A percentile compares a stretch with the other conserved stretches of the same genome.
Evolutionary conservation across 2,797 vertebrate genomes (phyloP).

Genomic region (Miichthys miiuy): DNA sequence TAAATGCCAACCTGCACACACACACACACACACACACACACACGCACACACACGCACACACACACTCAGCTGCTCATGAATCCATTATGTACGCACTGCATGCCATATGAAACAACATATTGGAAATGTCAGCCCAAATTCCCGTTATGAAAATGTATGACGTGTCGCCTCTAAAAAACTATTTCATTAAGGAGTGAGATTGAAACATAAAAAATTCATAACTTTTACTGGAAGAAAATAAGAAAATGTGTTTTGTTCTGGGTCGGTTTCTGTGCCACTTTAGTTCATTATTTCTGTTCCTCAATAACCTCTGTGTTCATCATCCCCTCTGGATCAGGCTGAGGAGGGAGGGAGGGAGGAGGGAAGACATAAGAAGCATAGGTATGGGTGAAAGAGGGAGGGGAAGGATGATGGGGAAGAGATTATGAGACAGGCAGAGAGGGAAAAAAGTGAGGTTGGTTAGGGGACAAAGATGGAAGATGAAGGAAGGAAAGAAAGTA

Average conservation of each 20-base stretch:
- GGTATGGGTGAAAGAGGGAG: no score
- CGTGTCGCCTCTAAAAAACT: slow-evolving; percentile 54
- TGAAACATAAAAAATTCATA: slow-evolving; percentile 81
- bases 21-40: slow-evolving; percentile 23
- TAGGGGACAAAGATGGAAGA: no score
- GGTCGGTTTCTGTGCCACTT: slow-evolving; percentile 49
- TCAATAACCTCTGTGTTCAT: slow-evolving; percentile 57
- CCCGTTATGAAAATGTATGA: slow-evolving; percentile 64
- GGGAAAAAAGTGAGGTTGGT: no score
- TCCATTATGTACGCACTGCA: slow-evolving; percentile 58
- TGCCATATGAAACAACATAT: slow-evolving; percentile 59
- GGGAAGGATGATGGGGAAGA: no score
- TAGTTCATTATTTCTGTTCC: slow-evolving; percentile 59
- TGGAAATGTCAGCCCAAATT: slow-evolving; percentile 76
- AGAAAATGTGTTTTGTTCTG: slow-evolving; percentile 68
- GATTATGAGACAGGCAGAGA: background rate
- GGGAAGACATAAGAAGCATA: background rate
- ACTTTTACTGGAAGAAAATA: slow-evolving; percentile 67
- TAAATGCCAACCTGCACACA: slow-evolving; percentile 44
- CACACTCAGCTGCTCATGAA: slow-evolving; percentile 42
- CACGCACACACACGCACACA: slow-evolving; percentile 23
- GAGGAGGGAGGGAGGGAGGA: background rate
- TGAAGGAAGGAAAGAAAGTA: background rate
- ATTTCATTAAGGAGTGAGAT: slow-evolving; percentile 77
- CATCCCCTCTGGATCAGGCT: slow-evolving; percentile 39